Evolutionary conservation across 2,888 invertebrate species (phyloP), one percentile per base, ranked within the genome.

Genomic region (Tipula helvola): DNA sequence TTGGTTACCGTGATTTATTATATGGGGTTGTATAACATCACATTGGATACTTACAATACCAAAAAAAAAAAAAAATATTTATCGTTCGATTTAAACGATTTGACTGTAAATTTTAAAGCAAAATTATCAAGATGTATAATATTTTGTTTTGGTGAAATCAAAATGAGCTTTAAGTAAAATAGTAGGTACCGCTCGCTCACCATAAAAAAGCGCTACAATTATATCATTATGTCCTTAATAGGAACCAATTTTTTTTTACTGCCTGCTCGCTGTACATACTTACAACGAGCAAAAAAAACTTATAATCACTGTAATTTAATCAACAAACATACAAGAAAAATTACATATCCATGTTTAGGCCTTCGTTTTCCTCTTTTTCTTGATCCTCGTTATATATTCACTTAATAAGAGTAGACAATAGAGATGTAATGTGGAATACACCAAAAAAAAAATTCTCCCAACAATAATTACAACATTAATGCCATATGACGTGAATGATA

Each of bases 401-500:
- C 28, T 71, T 28, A 57, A 28, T 71, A 28, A 18, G 71, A 71
- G 71, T 10, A 71, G 71, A 71, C 71, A 71, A 71, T 71, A 71
- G 28, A 71, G 71, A 28, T 71, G 28, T 71, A 71, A 71, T 28
- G 71, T 71, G 28, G 28, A 71, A 71, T 28, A 71, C 28, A 71
- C 10, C 2, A 71, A 71, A 28, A 71, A 28, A 5, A 71, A 71
- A 5, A 28, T 10, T n/a, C 10, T 71, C 2, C 71, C 13, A 71
- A 71, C 71, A 71, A 28, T 71, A 71, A 71, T 71, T 71, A 71
- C 71, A 71, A 28, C 71, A 71, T 71, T 71, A 71, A 71, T 71
- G 71, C 71, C 71, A 71, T 71, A 71, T 71, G 71, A 71, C 71
- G 71, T 71, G 71, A 71, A 71, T 71, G 71, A 71, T 71, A 71